These are phyloP conservation scores for Galeruca laticollis DNA, from an alignment of 2,888 invertebrate species.

Conservation along the genomic window DNA sequence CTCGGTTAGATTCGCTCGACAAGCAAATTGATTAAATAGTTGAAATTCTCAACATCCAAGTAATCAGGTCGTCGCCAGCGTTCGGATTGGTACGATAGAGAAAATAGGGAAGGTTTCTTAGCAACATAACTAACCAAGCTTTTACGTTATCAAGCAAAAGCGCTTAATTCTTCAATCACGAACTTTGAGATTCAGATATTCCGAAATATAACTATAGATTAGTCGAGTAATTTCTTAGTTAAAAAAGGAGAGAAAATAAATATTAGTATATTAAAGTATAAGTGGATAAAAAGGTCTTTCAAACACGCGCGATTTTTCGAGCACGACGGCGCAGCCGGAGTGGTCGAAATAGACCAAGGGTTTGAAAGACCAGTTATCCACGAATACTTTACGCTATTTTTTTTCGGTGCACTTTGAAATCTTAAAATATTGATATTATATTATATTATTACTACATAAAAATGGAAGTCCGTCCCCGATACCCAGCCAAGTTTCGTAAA, in stretches of 20 bases:
- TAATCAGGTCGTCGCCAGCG: constrained; percentile 23
- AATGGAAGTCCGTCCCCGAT: no score
- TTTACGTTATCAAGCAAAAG: not conserved
- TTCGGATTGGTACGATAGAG: not conserved
- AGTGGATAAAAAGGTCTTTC: no score
- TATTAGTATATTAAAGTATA: no score
- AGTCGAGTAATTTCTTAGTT: not conserved
- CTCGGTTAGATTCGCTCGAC: constrained; percentile 27
- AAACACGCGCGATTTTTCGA: no score
- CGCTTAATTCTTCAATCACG: not conserved
- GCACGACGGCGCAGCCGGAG: no score
- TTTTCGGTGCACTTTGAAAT: no score
- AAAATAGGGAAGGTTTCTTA: not conserved
- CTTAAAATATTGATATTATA: no score
- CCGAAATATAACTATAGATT: not conserved
- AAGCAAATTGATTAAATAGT: constrained; percentile 41
- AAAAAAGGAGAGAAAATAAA: not conserved
- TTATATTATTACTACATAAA: no score
- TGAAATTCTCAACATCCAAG: constrained; percentile 31
- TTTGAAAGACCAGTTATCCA: no score
- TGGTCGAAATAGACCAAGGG: no score
- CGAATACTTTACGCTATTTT: no score
- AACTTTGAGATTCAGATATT: not conserved
- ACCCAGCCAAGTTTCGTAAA: no score
- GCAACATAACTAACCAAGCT: not conserved